Evolutionary conservation across 2,113 vertebrate species (phyloP).

Genomic region (Pongo abelii): DNA sequence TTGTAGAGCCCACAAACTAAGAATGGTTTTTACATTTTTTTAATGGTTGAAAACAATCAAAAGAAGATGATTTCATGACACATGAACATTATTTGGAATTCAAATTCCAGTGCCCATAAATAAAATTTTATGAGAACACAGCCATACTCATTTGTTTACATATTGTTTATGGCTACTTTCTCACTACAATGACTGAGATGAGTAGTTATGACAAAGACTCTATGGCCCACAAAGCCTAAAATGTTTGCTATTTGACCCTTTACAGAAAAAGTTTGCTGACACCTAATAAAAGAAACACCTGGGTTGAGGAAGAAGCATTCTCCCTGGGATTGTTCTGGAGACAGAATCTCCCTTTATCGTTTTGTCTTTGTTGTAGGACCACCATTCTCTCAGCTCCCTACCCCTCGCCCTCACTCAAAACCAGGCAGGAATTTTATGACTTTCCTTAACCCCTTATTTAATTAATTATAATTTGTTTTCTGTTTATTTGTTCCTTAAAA

Average conservation of each 20-base stretch:
- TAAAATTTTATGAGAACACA: neutral
- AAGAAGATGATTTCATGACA: neutral
- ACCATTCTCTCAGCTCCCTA: neutral
- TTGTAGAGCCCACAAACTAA: neutral
- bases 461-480: neutral
- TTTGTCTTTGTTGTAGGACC: neutral
- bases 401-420: neutral
- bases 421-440: neutral
- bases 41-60: neutral
- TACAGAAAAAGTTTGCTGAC: neutral
- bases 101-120: neutral
- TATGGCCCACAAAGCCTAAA: neutral
- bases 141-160: neutral
- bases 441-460: neutral
- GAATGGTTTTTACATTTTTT: neutral
- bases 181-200: neutral
- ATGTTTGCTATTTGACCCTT: neutral
- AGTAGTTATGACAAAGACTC: neutral
- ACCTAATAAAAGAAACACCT: neutral
- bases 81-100: neutral
- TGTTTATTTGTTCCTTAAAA: neutral
- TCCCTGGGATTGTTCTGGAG: neutral
- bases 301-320: neutral
- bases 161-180: neutral
- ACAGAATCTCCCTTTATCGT: neutral